phyloP scores from a whole-genome alignment of 2,113 vertebrate genomes.

The Lophochroa leadbeateri region DNA sequence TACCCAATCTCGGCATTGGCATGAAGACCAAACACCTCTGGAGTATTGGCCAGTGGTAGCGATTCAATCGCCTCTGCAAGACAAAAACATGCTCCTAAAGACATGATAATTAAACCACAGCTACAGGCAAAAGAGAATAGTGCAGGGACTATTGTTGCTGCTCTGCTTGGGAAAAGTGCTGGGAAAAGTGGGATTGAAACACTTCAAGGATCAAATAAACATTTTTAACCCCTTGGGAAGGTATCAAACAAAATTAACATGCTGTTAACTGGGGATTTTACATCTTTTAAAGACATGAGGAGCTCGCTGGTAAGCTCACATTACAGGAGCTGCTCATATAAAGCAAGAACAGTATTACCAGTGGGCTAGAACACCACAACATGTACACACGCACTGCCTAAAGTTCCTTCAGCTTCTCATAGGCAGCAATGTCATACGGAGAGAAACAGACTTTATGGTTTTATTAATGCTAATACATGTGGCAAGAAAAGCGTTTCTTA shows the following conservation, averaged over 20 bases:
- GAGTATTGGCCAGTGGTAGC: slow-evolving; percentile 86
- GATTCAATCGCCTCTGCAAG: slow-evolving; percentile 86
- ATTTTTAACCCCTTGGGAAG: not conserved
- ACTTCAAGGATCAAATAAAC: not conserved
- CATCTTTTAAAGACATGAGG: not conserved
- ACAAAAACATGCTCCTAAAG: not conserved
- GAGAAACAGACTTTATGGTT: not conserved
- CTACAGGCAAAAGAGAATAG: not conserved
- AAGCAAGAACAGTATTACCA: not conserved
- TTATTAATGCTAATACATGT: not conserved
- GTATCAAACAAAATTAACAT: not conserved
- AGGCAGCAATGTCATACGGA: rapidly evolving
- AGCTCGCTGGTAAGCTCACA: not conserved
- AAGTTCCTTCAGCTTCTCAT: not conserved
- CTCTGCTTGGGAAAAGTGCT: not conserved
- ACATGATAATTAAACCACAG: not conserved
- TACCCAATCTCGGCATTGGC: slow-evolving; percentile 94
- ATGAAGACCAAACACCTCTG: slow-evolving; percentile 91
- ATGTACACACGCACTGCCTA: rapidly evolving
- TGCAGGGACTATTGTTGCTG: not conserved
- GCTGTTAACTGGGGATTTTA: not conserved
- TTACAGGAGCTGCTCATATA: not conserved
- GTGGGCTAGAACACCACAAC: not conserved
- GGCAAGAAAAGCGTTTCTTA: slow-evolving; percentile 66
- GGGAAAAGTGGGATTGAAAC: not conserved